phyloP scores from a whole-genome alignment of 2,888 invertebrate genomes.

The Pandemis cinnamomeana region DNA sequence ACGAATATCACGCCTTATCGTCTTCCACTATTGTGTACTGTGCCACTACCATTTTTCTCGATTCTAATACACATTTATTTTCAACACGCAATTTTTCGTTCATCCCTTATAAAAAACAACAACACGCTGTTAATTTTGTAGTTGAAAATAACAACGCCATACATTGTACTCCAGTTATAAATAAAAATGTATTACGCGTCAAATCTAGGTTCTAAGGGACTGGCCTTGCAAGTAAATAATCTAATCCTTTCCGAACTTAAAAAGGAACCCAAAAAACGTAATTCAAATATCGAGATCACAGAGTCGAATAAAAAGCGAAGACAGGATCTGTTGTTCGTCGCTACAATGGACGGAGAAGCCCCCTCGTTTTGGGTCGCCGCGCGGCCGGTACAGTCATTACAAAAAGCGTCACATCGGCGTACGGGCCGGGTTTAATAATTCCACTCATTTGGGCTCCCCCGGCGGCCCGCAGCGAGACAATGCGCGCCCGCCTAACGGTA shows the following conservation, averaged over 20 bases:
- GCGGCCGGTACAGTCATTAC: conserved; percentile 75
- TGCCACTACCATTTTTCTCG: not conserved
- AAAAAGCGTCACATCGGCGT: conserved; percentile 80
- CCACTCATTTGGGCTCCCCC: conserved; percentile 80
- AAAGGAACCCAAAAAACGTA: conserved; percentile 43
- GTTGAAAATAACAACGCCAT: not conserved
- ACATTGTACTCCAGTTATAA: not conserved
- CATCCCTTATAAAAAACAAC: not conserved
- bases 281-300: conserved; percentile 58
- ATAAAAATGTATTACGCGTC: not conserved
- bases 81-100: not conserved
- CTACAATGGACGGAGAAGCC: conserved; percentile 62
- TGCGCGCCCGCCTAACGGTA: conserved; percentile 80
- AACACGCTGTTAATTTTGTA: not conserved
- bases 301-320: conserved; percentile 57
- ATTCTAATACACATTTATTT: no score
- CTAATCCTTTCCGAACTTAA: not conserved
- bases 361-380: conserved; percentile 52
- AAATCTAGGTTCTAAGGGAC: not conserved
- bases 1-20: no score
- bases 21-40: not conserved
- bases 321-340: conserved; percentile 57
- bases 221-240: not conserved
- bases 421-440: conserved; percentile 81
- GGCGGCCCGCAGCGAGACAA: conserved; percentile 73